Percentiles rank a stretch among this genome's conserved stretches.
Evolutionary conservation across 2,888 invertebrate genomes (phyloP).

Genomic region (Autographa pulchrina): DNA sequence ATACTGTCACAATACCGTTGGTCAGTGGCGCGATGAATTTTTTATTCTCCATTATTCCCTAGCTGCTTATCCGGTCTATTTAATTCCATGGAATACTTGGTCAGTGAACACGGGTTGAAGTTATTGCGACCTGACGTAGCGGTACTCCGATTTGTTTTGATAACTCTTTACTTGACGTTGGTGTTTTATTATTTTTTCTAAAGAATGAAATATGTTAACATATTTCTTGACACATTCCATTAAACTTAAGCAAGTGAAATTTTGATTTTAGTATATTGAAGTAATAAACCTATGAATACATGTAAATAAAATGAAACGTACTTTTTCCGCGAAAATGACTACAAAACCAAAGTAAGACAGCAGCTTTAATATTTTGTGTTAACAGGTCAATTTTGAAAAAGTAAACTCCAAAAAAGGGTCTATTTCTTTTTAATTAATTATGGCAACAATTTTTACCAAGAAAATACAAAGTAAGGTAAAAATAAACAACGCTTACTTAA

Average conservation of each 20-base stretch:
- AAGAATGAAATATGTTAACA: neutral
- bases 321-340: too few species aligned
- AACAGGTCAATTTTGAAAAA: neutral
- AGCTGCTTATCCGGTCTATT: conserved; percentile 78
- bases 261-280: too few species aligned
- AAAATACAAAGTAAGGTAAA: conserved; percentile 5
- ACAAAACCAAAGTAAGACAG: too few species aligned
- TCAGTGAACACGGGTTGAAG: conserved; percentile 57
- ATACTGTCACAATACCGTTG: conserved; percentile 55
- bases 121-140: conserved; percentile 56
- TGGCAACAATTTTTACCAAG: conserved; percentile 8
- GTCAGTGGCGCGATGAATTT: conserved; percentile 75
- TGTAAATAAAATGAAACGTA: too few species aligned
- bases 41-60: conserved; percentile 83
- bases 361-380: neutral
- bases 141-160: conserved; percentile 54
- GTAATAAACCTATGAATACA: too few species aligned
- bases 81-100: conserved; percentile 68
- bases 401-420: conserved; percentile 4
- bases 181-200: neutral
- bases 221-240: neutral
- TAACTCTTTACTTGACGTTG: conserved; percentile 27
- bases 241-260: too few species aligned
- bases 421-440: conserved; percentile 3
- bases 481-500: conserved; percentile 30